These are phyloP conservation scores for Chrysolina haemoptera DNA, from an alignment of 2,888 invertebrate species.

Conservation along the genomic window DNA sequence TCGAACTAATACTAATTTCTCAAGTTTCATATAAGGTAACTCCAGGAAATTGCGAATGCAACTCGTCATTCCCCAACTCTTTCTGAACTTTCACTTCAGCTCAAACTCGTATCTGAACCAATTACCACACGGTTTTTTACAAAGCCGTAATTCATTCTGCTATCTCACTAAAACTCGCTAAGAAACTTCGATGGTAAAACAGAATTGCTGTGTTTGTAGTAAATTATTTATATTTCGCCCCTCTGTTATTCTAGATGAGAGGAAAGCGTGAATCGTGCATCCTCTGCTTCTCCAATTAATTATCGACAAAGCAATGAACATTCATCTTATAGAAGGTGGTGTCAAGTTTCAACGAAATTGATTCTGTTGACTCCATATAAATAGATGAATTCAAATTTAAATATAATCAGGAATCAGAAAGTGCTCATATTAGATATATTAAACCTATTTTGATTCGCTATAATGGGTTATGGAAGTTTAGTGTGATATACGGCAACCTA, in stretches of 20 bases:
- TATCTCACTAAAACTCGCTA: not conserved
- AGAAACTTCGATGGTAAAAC: not conserved
- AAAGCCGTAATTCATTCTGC: not conserved
- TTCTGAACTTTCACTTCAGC: not conserved
- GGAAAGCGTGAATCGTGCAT: not conserved
- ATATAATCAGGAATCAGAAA: slow-evolving; percentile 33
- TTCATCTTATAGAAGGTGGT: slow-evolving; percentile 44
- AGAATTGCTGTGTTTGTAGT: not conserved
- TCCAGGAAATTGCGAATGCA: not conserved
- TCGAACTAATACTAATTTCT: no score
- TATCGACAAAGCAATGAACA: slow-evolving; percentile 27
- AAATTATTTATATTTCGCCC: slow-evolving; percentile 3
- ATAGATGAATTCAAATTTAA: slow-evolving; percentile 39
- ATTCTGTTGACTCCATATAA: slow-evolving; percentile 37
- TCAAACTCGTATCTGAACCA: not conserved
- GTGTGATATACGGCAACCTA: not conserved
- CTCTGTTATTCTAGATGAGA: not conserved
- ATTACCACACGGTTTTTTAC: not conserved
- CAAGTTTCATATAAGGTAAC: not conserved
- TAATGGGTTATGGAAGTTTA: slow-evolving; percentile 30
- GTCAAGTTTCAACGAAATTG: slow-evolving; percentile 39
- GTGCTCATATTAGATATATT: slow-evolving; percentile 36
- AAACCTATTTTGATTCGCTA: slow-evolving; percentile 36
- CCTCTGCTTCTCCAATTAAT: slow-evolving; percentile 6
- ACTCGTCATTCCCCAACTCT: not conserved